A percentile compares a stretch with the other conserved stretches of the same genome.
Evolutionary conservation across 2,113 vertebrate species (phyloP).

Genomic region (Amphiprion percula): DNA sequence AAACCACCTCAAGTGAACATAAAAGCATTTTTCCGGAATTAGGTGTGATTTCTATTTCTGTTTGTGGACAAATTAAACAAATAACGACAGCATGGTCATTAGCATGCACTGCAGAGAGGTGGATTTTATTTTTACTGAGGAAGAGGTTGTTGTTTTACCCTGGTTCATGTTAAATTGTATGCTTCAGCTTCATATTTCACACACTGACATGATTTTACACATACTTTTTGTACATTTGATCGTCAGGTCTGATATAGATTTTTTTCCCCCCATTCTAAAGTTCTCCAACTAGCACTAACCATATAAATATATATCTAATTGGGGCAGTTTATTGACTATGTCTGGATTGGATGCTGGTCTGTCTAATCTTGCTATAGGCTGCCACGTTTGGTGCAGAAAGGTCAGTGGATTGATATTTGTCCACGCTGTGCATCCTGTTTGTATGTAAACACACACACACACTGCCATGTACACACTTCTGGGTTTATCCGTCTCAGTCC

Average conservation of each 20-base stretch:
- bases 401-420: constrained; percentile 39
- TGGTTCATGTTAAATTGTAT: too few species aligned
- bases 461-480: not conserved
- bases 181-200: too few species aligned
- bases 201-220: too few species aligned
- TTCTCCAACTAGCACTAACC: constrained; percentile 11
- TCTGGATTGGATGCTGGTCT: not conserved
- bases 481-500: constrained; percentile 19
- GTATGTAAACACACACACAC: not conserved
- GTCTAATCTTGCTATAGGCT: constrained; percentile 17
- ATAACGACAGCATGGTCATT: not conserved
- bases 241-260: not conserved
- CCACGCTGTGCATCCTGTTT: not conserved
- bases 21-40: not conserved
- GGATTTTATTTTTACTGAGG: too few species aligned
- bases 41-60: not conserved
- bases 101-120: too few species aligned
- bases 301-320: not conserved
- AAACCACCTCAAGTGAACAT: too few species aligned
- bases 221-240: too few species aligned
- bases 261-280: not conserved
- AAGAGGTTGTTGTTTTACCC: too few species aligned
- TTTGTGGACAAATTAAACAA: not conserved
- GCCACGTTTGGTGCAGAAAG: constrained; percentile 38
- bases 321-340: not conserved